Evolutionary conservation across 2,888 invertebrate species (phyloP).

Genomic region (Amphipoea oculea): DNA sequence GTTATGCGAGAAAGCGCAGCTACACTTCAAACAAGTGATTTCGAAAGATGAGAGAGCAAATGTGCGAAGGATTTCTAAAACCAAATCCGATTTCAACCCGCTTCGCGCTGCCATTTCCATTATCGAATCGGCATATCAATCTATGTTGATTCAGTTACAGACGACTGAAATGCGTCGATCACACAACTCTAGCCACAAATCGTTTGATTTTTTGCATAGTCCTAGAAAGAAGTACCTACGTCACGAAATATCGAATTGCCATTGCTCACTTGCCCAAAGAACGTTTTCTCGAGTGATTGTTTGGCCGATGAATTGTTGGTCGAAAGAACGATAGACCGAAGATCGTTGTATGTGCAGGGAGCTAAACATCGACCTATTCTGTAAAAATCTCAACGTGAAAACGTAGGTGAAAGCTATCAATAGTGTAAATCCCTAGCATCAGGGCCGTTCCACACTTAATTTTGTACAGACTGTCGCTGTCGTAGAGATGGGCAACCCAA

Average conservation of each 20-base stretch:
- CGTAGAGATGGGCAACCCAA: too few relatives aligned
- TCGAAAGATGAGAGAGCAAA: neutral
- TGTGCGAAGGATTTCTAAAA: conserved; percentile 3
- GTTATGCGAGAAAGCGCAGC: neutral
- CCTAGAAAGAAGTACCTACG: neutral
- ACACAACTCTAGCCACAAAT: neutral
- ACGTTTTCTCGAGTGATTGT: neutral
- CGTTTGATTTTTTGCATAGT: neutral
- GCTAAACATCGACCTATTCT: neutral
- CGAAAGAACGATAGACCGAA: neutral
- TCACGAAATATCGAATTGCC: neutral
- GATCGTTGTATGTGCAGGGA: neutral
- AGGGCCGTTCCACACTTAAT: too few relatives aligned
- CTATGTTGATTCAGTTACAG: conserved; percentile 31
- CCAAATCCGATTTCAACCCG: conserved; percentile 18
- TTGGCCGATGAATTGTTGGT: neutral
- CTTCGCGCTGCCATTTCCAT: conserved; percentile 23
- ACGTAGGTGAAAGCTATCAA: too few relatives aligned
- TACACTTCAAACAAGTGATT: neutral
- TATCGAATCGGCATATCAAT: conserved; percentile 41
- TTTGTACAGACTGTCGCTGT: too few relatives aligned
- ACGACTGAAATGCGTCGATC: conserved; percentile 3
- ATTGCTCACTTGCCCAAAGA: neutral
- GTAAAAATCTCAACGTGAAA: too few relatives aligned
- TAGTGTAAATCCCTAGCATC: too few relatives aligned